A percentile compares a stretch with the other conserved stretches of the same genome.
Evolutionary conservation across 2,888 invertebrate genomes (phyloP).

Genomic region (Chironomus tentans): DNA sequence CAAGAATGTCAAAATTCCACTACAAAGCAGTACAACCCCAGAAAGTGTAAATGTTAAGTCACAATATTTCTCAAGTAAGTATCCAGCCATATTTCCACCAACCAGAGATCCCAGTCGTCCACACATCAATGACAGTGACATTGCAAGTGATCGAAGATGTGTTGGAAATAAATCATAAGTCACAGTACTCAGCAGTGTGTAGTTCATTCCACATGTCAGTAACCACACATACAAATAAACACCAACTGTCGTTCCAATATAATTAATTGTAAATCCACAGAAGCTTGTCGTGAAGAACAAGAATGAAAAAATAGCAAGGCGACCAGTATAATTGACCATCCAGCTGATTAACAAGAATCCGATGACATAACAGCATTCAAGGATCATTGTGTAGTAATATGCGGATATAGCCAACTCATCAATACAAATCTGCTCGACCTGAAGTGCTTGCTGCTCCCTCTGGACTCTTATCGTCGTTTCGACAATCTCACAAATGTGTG

Average conservation of each 20-base stretch:
- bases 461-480: conserved; percentile 29
- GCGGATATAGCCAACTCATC: conserved; percentile 35
- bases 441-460: neutral
- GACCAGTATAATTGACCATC: conserved; percentile 35
- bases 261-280: conserved; percentile 32
- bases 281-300: conserved; percentile 33
- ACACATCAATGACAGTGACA: conserved; percentile 40
- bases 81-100: conserved; percentile 39
- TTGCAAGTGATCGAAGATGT: conserved; percentile 39
- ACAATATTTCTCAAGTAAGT: conserved; percentile 37
- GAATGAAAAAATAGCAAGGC: conserved; percentile 32
- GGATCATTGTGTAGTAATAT: conserved; percentile 33
- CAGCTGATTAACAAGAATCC: conserved; percentile 35
- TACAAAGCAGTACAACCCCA: neutral
- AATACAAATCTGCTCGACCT: conserved; percentile 28
- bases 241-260: conserved; percentile 32
- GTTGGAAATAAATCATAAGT: conserved; percentile 39
- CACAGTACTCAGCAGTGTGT: conserved; percentile 36
- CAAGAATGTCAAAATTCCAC: conserved; percentile 5
- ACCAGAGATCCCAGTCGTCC: conserved; percentile 39
- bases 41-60: conserved; percentile 33
- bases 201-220: conserved; percentile 34
- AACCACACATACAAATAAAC: conserved; percentile 34
- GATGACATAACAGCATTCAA: conserved; percentile 34
- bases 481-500: conserved; percentile 35